Conservation (phyloP, 2,797 vertebrate species). For the Danio tinwini region DNA sequence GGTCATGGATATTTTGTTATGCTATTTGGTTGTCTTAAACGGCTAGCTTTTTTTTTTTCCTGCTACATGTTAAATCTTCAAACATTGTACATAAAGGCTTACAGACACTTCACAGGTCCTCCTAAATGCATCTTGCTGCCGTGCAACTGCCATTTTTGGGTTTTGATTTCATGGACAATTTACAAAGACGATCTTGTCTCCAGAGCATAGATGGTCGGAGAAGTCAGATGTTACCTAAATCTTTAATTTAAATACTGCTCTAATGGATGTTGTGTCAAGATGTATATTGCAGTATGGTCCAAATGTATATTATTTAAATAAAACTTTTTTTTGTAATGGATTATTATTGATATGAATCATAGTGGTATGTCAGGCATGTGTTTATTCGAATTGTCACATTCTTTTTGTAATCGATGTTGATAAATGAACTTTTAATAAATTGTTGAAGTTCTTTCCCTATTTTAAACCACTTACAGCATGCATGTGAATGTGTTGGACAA, state of each 20-base stretch:
- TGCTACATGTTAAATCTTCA: background rate
- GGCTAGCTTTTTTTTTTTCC: constrained; percentile 29
- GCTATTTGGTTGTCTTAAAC: constrained; percentile 35
- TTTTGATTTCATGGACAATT: background rate
- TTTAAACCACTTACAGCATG: constrained; percentile 4
- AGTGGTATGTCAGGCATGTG: constrained; percentile 84
- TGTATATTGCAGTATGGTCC: constrained; percentile 79
- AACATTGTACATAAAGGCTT: constrained; percentile 34
- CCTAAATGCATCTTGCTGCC: constrained; percentile 5
- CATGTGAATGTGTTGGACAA: background rate
- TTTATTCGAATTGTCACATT: constrained; percentile 80
- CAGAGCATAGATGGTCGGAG: background rate
- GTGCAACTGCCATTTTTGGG: background rate
- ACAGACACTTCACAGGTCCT: background rate
- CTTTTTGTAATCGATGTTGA: constrained; percentile 67
- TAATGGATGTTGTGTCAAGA: constrained; percentile 68
- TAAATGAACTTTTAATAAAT: constrained; percentile 58
- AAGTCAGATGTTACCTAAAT: constrained; percentile 33
- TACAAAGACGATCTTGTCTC: background rate
- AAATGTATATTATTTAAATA: constrained; percentile 84
- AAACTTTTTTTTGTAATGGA: constrained; percentile 81
- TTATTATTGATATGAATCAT: constrained; percentile 57
- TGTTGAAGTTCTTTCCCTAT: constrained; percentile 37
- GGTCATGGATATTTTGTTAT: constrained; percentile 26
- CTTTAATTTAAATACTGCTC: constrained; percentile 81